phyloP scores from a whole-genome alignment of 2,113 vertebrate species.

The Cyanoderma ruficeps region DNA sequence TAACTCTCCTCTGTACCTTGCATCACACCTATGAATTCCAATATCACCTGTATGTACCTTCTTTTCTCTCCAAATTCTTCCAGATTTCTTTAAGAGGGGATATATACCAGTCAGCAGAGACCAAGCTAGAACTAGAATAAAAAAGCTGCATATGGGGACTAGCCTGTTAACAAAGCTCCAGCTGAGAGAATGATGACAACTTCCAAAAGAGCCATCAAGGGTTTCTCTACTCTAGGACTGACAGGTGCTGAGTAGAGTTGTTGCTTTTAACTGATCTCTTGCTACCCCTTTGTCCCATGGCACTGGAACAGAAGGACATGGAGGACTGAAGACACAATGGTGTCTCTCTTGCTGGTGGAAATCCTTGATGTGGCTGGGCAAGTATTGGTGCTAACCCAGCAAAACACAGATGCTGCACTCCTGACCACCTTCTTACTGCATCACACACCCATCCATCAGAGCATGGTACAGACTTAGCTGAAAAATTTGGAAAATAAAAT shows the following conservation, averaged over 20 bases:
- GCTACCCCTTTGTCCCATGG: not conserved
- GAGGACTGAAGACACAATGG: not conserved
- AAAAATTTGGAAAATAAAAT: not conserved
- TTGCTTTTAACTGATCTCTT: not conserved
- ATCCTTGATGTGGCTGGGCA: not conserved
- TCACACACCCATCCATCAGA: not conserved
- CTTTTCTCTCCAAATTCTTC: not conserved
- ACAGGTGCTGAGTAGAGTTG: not conserved
- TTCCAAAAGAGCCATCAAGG: not conserved
- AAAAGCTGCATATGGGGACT: not conserved
- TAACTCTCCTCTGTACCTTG: not conserved
- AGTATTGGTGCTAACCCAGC: not conserved
- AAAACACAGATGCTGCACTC: not conserved
- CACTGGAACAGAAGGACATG: not conserved
- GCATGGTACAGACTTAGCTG: not conserved
- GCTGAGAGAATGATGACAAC: not conserved
- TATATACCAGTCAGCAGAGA: not conserved
- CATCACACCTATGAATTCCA: not conserved
- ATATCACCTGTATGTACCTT: not conserved
- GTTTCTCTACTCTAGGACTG: not conserved
- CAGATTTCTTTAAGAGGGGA: not conserved
- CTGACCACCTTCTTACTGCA: not conserved
- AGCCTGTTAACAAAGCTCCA: not conserved
- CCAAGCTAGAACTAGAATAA: not conserved
- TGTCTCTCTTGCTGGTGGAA: not conserved